These are phyloP conservation scores for Heliconius eleuchia DNA, from an alignment of 1,140 invertebrate genomes.

Conservation along the genomic window DNA sequence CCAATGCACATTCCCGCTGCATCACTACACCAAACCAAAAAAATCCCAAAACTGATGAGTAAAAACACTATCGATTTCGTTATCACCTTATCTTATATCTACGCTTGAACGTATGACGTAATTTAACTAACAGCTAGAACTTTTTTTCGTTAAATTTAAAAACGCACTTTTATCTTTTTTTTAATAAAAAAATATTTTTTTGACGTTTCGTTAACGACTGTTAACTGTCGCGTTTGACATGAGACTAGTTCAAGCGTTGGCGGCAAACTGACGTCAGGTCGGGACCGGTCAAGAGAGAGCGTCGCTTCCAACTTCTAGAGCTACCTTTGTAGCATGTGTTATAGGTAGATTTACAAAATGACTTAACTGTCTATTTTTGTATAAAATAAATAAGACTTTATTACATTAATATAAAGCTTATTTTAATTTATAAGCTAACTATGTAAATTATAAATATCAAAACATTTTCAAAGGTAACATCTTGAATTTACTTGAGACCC, in stretches of 20 bases:
- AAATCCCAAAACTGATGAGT: constrained; percentile 40
- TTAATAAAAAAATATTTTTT: constrained; percentile 38
- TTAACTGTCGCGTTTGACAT: constrained; percentile 47
- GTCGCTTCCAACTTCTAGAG: constrained; percentile 50
- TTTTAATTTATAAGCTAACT: neutral
- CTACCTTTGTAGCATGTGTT: constrained; percentile 13
- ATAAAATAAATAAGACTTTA: neutral
- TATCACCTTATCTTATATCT: constrained; percentile 43
- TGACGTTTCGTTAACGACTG: constrained; percentile 53
- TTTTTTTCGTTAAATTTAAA: constrained; percentile 13
- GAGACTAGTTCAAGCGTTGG: constrained; percentile 55
- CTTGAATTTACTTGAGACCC: neutral
- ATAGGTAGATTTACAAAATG: neutral
- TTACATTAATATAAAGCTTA: neutral
- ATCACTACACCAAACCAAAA: constrained; percentile 65
- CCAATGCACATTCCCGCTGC: constrained; percentile 61
- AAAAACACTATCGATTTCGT: constrained; percentile 49
- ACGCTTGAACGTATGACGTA: constrained; percentile 36
- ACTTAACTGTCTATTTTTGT: neutral
- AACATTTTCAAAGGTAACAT: constrained; percentile 3
- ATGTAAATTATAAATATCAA: neutral
- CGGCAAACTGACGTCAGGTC: constrained; percentile 57
- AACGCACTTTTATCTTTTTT: neutral
- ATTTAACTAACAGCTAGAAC: constrained; percentile 24
- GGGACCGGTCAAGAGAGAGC: constrained; percentile 66